Conservation (phyloP, 2,888 invertebrate species). For the Helicoverpa assulta region DNA sequence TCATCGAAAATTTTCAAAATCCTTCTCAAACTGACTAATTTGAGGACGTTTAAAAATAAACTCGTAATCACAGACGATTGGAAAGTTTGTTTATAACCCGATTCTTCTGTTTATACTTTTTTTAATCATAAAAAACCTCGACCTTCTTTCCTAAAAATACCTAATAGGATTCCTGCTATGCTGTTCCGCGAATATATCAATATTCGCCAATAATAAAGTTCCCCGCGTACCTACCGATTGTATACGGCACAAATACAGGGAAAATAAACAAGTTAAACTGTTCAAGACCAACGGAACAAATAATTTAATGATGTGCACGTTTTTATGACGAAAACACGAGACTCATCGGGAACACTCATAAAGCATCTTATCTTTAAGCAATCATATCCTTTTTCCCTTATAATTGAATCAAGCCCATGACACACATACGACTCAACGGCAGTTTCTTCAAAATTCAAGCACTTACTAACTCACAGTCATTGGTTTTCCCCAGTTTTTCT, state of each 20-base stretch:
- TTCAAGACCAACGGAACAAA: constrained; percentile 22
- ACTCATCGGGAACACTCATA: constrained; percentile 21
- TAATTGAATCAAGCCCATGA: not conserved
- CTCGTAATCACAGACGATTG: not conserved
- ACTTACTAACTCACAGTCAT: too few relatives aligned
- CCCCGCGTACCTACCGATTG: not conserved
- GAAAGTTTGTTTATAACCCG: not conserved
- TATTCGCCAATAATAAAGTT: not conserved
- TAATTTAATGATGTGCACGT: constrained; percentile 6
- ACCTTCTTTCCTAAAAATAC: too few relatives aligned
- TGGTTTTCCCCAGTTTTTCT: too few relatives aligned
- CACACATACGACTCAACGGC: too few relatives aligned
- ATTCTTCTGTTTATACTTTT: not conserved
- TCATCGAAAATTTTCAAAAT: not conserved
- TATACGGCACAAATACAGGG: constrained; percentile 11
- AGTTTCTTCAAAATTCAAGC: not conserved
- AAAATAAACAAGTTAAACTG: constrained; percentile 44
- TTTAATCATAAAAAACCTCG: not conserved
- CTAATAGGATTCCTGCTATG: not conserved
- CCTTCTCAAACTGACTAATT: not conserved
- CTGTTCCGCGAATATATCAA: not conserved
- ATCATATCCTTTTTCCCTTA: not conserved
- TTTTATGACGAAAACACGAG: constrained; percentile 23
- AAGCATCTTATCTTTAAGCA: constrained; percentile 11
- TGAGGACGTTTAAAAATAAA: not conserved